Evolutionary conservation across 1,140 invertebrate species (phyloP).

Genomic region (Magallana angulata): DNA sequence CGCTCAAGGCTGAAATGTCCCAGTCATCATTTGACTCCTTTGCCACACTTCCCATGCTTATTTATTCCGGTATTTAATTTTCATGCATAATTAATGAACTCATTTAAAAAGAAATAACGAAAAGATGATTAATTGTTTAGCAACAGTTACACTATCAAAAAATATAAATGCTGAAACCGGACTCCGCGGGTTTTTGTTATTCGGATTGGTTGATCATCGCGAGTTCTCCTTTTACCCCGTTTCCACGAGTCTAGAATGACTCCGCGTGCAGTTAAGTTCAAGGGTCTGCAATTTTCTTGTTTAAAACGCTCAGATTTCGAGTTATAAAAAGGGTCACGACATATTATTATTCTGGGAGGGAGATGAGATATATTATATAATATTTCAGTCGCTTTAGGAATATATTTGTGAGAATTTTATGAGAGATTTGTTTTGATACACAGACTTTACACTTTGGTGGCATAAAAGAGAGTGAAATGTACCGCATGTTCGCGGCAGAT

Average conservation of each 20-base stretch:
- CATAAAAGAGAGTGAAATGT: neutral
- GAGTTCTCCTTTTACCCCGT: neutral
- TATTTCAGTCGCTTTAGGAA: constrained; percentile 9
- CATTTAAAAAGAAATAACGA: neutral
- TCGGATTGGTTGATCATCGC: constrained; percentile 7
- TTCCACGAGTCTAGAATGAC: constrained; percentile 18
- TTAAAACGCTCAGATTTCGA: neutral
- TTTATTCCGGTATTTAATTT: too few relatives aligned
- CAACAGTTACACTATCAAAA: constrained; percentile 20
- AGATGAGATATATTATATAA: constrained; percentile 22
- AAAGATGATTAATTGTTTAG: constrained; percentile 14
- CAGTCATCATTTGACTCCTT: too few relatives aligned
- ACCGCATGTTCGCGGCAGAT: constrained; percentile 1
- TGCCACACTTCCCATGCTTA: too few relatives aligned
- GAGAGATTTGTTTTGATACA: neutral
- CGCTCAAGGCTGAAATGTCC: too few relatives aligned
- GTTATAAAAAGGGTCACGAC: neutral
- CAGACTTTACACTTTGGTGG: neutral
- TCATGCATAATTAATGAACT: constrained; percentile 7
- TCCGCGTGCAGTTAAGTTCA: neutral
- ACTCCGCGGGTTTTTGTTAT: neutral
- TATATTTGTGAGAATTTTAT: constrained; percentile 13
- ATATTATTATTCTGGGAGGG: neutral
- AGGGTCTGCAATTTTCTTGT: neutral
- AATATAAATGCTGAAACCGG: constrained; percentile 6